phyloP scores from a whole-genome alignment of 2,113 vertebrate species.

The Bufo gargarizans region DNA sequence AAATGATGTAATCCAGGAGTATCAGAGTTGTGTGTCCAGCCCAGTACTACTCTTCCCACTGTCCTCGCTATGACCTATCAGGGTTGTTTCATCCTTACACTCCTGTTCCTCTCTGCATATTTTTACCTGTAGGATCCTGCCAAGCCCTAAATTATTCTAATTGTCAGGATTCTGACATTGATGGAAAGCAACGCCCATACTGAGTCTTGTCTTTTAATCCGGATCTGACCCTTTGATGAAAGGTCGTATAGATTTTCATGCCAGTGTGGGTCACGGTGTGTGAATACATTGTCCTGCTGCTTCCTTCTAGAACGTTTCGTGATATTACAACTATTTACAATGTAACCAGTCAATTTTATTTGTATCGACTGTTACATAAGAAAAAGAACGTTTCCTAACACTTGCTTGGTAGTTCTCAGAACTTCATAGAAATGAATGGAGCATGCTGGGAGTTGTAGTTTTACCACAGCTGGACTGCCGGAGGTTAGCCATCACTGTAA shows the following conservation, averaged over 20 bases:
- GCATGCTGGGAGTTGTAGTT: no score
- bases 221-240: not conserved
- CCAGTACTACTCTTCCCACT: not conserved
- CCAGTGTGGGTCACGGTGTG: not conserved
- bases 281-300: not conserved
- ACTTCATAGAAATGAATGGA: no score
- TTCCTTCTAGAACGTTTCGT: not conserved
- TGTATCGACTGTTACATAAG: not conserved
- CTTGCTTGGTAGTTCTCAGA: no score
- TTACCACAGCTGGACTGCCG: no score
- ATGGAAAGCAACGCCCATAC: not conserved
- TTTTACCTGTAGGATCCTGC: slow-evolving; percentile 1
- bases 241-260: not conserved
- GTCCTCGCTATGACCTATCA: not conserved
- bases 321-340: not conserved
- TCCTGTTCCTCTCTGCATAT: not conserved
- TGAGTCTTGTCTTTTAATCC: not conserved
- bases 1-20: not conserved
- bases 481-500: no score
- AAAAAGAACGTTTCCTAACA: not conserved
- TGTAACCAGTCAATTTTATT: not conserved
- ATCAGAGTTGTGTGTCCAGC: not conserved
- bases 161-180: not conserved
- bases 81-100: not conserved
- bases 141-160: not conserved